phyloP scores from a whole-genome alignment of 2,888 invertebrate genomes.

The Furcula furcula region DNA sequence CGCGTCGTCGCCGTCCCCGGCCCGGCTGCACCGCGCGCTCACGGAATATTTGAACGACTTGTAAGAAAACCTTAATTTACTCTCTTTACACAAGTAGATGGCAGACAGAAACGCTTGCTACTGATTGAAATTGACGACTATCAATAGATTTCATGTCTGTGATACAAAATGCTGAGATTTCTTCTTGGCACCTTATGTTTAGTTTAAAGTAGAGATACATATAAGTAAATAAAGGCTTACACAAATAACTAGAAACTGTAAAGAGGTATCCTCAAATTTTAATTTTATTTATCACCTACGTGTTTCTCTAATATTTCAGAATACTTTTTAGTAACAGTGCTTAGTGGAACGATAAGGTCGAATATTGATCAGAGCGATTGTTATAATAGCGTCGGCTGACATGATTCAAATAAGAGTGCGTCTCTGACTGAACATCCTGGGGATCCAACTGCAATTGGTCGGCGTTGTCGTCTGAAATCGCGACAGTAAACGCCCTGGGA shows the following conservation, averaged over 20 bases:
- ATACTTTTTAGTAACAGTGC: too few relatives aligned
- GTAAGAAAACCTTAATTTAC: slow-evolving; percentile 68
- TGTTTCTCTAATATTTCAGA: too few relatives aligned
- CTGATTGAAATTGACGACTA: slow-evolving; percentile 57
- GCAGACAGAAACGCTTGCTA: slow-evolving; percentile 40
- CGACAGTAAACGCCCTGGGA: slow-evolving; percentile 65
- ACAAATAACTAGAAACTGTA: too few relatives aligned
- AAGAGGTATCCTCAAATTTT: too few relatives aligned
- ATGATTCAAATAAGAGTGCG: slow-evolving; percentile 49
- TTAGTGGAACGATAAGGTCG: too few relatives aligned
- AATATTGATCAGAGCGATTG: too few relatives aligned
- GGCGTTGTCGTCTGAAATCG: slow-evolving; percentile 42
- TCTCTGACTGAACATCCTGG: slow-evolving; percentile 26
- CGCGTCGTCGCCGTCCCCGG: slow-evolving; percentile 26
- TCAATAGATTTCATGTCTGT: slow-evolving; percentile 2
- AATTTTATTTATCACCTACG: too few relatives aligned
- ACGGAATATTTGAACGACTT: slow-evolving; percentile 68
- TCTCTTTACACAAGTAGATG: slow-evolving; percentile 53
- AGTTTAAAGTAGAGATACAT: too few relatives aligned
- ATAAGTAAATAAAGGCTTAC: too few relatives aligned
- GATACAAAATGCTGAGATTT: too few relatives aligned
- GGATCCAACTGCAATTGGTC: slow-evolving; percentile 29
- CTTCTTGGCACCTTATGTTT: too few relatives aligned
- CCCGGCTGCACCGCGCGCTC: slow-evolving; percentile 40
- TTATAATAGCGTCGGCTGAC: slow-evolving; percentile 24